Evolutionary conservation across 2,113 vertebrate genomes (phyloP), one percentile per base, ranked within the genome.

Genomic region (Prochilodus magdalenae): DNA sequence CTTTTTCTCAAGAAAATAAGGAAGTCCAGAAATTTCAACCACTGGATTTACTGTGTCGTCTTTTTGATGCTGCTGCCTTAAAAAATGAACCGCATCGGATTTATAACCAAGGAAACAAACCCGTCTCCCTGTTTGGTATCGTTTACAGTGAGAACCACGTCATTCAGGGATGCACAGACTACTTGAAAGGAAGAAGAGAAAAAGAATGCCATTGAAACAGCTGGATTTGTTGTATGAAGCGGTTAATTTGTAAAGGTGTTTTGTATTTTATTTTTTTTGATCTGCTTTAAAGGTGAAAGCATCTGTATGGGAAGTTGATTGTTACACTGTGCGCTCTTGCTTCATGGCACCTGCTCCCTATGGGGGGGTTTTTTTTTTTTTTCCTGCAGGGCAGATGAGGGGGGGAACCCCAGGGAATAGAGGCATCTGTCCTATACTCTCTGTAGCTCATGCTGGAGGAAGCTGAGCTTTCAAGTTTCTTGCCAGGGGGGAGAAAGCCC

Each of bases 51-150:
- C 73, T 83, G 82, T 82, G 80, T 67, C 77, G 65, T 85, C 72
- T 77, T n/a, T 83, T 82, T 73, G 53, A 83, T 85, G 86, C 86
- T 85, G 86, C 86, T 87, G 83, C 86, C 62, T 87, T 86, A 80
- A 80, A 73, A 80, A 67, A 51, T 79, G 73, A 47, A 75, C 73
- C 66, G 1, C 18, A 82, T 85, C n/a, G 86, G 73, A 80, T 85
- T 87, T 85, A 83, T 65, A 80, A 87, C 73, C 80, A 70, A 83
- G 86, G n/a, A n/a, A n/a, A n/a, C n/a, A 73, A 80, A 63, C 80
- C 47, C 14, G 80, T 83, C 60, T 87, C 77, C 63, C 66, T 73
- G 74, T 80, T 14, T 57, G 67, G 70, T 81, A 75, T 80, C 40
- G 77, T 87, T 85, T 87, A 85, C 83, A 85, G 27, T 79, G 76